Percentiles rank a stretch among this genome's conserved stretches.
These are phyloP conservation scores for Epizoanthus rinbou DNA, from an alignment of 92 coral and sea anemone genomes.

Conservation along the genomic window DNA sequence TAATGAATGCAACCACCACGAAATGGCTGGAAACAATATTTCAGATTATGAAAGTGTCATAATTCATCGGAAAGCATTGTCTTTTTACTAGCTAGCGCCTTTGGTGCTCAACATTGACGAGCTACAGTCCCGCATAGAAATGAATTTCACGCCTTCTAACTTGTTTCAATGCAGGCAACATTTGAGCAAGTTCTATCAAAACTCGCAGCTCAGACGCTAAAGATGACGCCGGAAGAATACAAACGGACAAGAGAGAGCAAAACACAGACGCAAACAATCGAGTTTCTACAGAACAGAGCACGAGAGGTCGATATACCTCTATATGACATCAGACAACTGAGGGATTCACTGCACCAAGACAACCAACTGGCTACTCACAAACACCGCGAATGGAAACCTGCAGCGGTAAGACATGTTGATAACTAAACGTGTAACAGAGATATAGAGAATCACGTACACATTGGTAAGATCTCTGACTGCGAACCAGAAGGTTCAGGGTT, in stretches of 20 bases:
- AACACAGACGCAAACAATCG: conserved; percentile 36
- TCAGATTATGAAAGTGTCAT: too few relatives aligned
- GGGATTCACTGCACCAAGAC: conserved; percentile 55
- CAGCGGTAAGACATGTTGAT: conserved; percentile 42
- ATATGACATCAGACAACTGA: conserved; percentile 50
- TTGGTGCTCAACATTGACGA: not conserved
- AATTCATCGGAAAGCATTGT: too few relatives aligned
- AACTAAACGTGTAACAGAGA: too few relatives aligned
- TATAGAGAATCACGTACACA: too few relatives aligned
- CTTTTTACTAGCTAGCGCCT: too few relatives aligned
- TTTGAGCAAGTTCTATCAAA: conserved; percentile 49
- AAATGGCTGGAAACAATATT: too few relatives aligned
- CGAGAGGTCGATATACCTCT: conserved; percentile 42
- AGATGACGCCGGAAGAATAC: conserved; percentile 56
- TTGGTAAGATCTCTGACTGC: too few relatives aligned
- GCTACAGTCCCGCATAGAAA: not conserved
- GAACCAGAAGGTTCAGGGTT: too few relatives aligned
- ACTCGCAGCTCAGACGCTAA: conserved; percentile 50
- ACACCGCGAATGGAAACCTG: conserved; percentile 63
- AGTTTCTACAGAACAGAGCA: conserved; percentile 47
- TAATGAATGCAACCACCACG: too few relatives aligned
- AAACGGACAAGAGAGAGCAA: conserved; percentile 25
- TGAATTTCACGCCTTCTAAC: not conserved
- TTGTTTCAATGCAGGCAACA: conserved; percentile 33
- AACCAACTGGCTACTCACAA: conserved; percentile 36